These are phyloP conservation scores for Sandelia bainsii DNA, from an alignment of 2,797 vertebrate species.

Conservation along the genomic window DNA sequence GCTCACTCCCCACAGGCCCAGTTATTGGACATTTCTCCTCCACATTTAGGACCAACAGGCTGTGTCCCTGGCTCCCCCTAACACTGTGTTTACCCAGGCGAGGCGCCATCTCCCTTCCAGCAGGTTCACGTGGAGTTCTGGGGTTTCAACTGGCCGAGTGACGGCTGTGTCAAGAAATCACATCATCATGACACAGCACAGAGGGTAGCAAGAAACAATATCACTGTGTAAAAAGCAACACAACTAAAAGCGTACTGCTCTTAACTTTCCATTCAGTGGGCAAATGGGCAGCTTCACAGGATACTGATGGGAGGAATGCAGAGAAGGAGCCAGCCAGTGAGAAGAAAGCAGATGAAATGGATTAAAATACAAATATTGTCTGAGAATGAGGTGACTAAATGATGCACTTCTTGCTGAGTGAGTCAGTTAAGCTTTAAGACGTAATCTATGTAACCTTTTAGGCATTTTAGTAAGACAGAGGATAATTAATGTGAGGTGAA, in stretches of 20 bases:
- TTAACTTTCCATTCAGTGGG: slow-evolving; percentile 52
- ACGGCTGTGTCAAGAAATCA: slow-evolving; percentile 66
- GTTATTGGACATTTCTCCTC: slow-evolving; percentile 69
- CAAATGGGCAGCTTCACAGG: slow-evolving; percentile 48
- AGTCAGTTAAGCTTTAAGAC: slow-evolving; percentile 63
- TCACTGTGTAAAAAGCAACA: slow-evolving; percentile 26
- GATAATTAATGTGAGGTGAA: slow-evolving; percentile 72
- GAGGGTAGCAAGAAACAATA: slow-evolving; percentile 35
- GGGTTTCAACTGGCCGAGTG: slow-evolving; percentile 62
- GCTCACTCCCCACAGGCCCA: slow-evolving; percentile 61
- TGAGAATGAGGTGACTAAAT: slow-evolving; percentile 52
- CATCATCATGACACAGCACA: slow-evolving; percentile 65
- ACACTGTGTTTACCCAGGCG: slow-evolving; percentile 73
- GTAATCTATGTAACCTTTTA: slow-evolving; percentile 70
- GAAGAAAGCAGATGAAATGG: slow-evolving; percentile 59
- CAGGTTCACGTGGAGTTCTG: slow-evolving; percentile 76
- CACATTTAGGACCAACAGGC: slow-evolving; percentile 69
- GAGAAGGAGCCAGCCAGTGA: slow-evolving; percentile 33
- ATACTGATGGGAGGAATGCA: slow-evolving; percentile 43
- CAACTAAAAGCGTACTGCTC: slow-evolving; percentile 13
- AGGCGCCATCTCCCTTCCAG: slow-evolving; percentile 70
- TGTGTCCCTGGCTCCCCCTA: slow-evolving; percentile 59
- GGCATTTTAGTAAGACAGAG: slow-evolving; percentile 53
- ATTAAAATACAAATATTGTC: slow-evolving; percentile 57
- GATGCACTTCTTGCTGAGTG: slow-evolving; percentile 62